These are phyloP conservation scores for Montipora foliosa DNA, from an alignment of 64 coral and sea anemone genomes.

Conservation along the genomic window DNA sequence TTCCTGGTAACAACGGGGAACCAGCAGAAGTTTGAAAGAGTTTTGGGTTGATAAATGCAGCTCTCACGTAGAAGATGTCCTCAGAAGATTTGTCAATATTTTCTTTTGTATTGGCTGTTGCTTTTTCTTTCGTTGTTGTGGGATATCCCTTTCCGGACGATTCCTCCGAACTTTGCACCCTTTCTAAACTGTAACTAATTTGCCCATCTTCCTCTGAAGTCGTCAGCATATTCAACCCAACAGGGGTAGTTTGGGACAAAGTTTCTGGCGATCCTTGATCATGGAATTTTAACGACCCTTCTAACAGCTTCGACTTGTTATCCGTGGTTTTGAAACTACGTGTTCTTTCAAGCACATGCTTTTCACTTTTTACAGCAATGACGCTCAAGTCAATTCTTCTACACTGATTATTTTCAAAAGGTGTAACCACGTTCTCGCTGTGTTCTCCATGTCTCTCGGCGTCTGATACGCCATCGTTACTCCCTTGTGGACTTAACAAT, in stretches of 20 bases:
- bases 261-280: not conserved
- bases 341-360: not conserved
- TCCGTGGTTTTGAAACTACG: not conserved
- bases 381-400: not conserved
- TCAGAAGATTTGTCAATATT: not conserved
- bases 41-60: slow-evolving; percentile 12
- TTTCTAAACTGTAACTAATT: too few relatives aligned
- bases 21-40: not conserved
- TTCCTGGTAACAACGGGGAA: not conserved
- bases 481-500: not conserved
- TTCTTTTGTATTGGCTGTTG: not conserved
- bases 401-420: not conserved
- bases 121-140: not conserved
- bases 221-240: not conserved
- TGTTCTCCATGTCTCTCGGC: not conserved
- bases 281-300: not conserved
- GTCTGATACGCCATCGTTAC: not conserved
- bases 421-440: not conserved
- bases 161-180: not conserved
- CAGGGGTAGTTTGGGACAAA: not conserved
- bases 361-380: not conserved
- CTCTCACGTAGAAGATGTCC: not conserved
- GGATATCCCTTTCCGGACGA: not conserved
- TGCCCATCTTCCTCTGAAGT: not conserved
- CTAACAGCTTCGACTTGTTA: not conserved